Evolutionary conservation across 2,797 vertebrate species (phyloP).

Genomic region (Pyrocephalus nanus): DNA sequence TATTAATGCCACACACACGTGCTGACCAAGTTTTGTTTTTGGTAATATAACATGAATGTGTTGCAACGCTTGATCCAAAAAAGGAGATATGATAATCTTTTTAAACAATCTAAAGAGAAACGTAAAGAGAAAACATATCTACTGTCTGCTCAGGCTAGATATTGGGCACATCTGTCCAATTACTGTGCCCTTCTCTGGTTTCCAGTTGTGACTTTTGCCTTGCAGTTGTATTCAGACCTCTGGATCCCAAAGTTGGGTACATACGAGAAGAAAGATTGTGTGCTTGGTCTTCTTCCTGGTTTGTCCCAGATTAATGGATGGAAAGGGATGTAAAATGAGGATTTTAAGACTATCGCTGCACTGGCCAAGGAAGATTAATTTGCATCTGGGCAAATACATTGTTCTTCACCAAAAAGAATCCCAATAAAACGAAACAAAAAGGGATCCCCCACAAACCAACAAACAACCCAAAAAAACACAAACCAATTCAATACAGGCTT

Average conservation of each 20-base stretch:
- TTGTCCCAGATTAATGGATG: not conserved
- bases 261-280: not conserved
- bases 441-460: not conserved
- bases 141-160: not conserved
- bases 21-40: not conserved
- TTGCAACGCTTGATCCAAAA: not conserved
- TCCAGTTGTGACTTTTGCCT: not conserved
- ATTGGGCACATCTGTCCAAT: not conserved
- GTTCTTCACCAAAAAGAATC: not conserved
- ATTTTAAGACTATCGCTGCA: not conserved
- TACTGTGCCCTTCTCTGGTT: not conserved
- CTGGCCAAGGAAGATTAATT: not conserved
- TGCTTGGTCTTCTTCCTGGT: not conserved
- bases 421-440: not conserved
- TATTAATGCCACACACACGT: not conserved
- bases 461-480: not conserved
- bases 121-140: not conserved
- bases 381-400: not conserved
- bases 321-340: not conserved
- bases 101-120: not conserved
- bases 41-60: not conserved
- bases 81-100: not conserved
- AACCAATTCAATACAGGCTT: not conserved
- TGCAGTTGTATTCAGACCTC: not conserved
- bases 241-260: not conserved